These are phyloP conservation scores for Arenaria interpres DNA, from an alignment of 2,113 vertebrate genomes.

Conservation along the genomic window DNA sequence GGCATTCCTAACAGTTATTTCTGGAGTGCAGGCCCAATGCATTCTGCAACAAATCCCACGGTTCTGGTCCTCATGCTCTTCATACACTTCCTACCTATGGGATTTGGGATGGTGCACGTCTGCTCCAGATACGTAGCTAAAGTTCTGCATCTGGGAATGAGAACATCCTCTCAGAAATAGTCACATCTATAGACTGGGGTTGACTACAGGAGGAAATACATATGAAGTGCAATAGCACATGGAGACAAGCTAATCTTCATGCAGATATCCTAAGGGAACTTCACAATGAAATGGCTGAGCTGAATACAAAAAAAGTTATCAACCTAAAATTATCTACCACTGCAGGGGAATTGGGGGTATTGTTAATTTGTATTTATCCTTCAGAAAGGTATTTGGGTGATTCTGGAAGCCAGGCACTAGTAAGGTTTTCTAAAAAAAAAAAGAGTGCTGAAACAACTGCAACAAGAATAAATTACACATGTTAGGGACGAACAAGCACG, in stretches of 20 bases:
- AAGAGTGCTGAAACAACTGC: not conserved
- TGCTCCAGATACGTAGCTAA: not conserved
- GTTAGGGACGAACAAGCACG: slow-evolving; percentile 2
- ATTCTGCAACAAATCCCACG: not conserved
- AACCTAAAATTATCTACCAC: not conserved
- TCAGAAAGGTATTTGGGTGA: not conserved
- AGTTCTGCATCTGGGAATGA: not conserved
- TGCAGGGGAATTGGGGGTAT: not conserved
- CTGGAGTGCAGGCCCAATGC: not conserved
- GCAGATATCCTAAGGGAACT: not conserved
- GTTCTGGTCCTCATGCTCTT: not conserved
- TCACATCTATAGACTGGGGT: not conserved
- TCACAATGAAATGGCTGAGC: not conserved
- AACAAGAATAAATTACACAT: slow-evolving; percentile 44
- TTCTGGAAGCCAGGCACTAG: not conserved
- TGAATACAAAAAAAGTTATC: not conserved
- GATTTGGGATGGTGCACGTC: not conserved
- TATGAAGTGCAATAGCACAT: not conserved
- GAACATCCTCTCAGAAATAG: not conserved
- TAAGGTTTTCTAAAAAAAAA: not conserved
- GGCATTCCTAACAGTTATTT: not conserved
- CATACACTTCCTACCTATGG: not conserved
- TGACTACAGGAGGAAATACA: not conserved
- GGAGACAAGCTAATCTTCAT: not conserved
- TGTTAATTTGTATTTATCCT: not conserved